phyloP scores from a whole-genome alignment of 1,140 invertebrate genomes.

The Campoletis sonorensis region DNA sequence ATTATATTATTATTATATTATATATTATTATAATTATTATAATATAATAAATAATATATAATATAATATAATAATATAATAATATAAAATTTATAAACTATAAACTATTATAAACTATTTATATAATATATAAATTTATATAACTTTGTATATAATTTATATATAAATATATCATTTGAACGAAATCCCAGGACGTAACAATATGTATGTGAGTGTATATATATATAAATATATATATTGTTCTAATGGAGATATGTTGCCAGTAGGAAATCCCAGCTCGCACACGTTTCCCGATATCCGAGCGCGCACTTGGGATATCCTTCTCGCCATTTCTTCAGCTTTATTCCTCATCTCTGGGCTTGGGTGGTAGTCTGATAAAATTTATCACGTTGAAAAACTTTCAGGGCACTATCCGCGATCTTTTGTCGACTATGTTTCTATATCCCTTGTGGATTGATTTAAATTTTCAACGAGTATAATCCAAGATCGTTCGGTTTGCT shows the following conservation, averaged over 20 bases:
- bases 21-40: too few relatives aligned
- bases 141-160: too few relatives aligned
- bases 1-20: too few relatives aligned
- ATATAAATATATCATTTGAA: too few relatives aligned
- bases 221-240: slow-evolving; percentile 1
- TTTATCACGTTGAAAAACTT: slow-evolving; percentile 16
- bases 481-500: neutral
- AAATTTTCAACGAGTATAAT: slow-evolving; percentile 33
- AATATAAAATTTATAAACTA: too few relatives aligned
- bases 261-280: slow-evolving; percentile 30
- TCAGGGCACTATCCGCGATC: neutral
- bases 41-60: too few relatives aligned
- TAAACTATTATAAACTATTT: too few relatives aligned
- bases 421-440: neutral
- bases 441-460: slow-evolving; percentile 13
- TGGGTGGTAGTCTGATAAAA: slow-evolving; percentile 13
- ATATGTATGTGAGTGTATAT: too few relatives aligned
- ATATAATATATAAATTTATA: too few relatives aligned
- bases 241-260: slow-evolving; percentile 65
- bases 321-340: slow-evolving; percentile 25
- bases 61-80: too few relatives aligned
- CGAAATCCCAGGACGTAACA: too few relatives aligned
- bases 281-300: slow-evolving; percentile 33
- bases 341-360: slow-evolving; percentile 14
- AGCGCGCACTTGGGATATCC: slow-evolving; percentile 22